phyloP scores from a whole-genome alignment of 2,888 invertebrate genomes.

The Chymomyza procnemis region DNA sequence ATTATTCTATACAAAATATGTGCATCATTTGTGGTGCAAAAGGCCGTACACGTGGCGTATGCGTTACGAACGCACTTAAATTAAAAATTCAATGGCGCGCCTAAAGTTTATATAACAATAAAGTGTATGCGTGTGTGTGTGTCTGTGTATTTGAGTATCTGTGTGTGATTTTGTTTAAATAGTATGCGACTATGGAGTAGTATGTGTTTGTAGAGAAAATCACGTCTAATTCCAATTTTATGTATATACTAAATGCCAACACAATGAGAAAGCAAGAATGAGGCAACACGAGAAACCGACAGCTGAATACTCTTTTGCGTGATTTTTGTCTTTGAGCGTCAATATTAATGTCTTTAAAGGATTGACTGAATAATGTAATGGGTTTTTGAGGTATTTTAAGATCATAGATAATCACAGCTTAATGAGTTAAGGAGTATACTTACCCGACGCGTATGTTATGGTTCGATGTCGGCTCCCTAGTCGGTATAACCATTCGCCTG shows the following conservation, averaged over 20 bases:
- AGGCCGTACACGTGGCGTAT: constrained; percentile 24
- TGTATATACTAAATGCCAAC: constrained; percentile 5
- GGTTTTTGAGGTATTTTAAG: too few relatives aligned
- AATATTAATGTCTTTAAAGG: too few relatives aligned
- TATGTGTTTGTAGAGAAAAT: constrained; percentile 36
- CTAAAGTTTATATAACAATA: not conserved
- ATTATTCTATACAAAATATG: not conserved
- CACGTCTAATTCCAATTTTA: constrained; percentile 46
- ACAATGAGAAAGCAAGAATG: not conserved
- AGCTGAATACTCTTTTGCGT: not conserved
- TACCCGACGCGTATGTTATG: too few relatives aligned
- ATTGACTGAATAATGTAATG: too few relatives aligned
- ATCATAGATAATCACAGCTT: too few relatives aligned
- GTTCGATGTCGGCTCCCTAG: too few relatives aligned
- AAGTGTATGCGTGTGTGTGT: constrained; percentile 4
- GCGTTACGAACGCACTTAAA: constrained; percentile 36
- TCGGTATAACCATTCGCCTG: too few relatives aligned
- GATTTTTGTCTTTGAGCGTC: too few relatives aligned
- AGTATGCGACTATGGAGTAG: not conserved
- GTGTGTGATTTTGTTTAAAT: not conserved
- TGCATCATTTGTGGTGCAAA: not conserved
- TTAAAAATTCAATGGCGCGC: constrained; percentile 17
- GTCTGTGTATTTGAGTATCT: not conserved
- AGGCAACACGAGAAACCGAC: not conserved
- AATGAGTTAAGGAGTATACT: too few relatives aligned